A percentile compares a stretch with the other conserved stretches of the same genome.
phyloP scores from a whole-genome alignment of 2,797 vertebrate genomes.

The Propithecus deckenii region DNA sequence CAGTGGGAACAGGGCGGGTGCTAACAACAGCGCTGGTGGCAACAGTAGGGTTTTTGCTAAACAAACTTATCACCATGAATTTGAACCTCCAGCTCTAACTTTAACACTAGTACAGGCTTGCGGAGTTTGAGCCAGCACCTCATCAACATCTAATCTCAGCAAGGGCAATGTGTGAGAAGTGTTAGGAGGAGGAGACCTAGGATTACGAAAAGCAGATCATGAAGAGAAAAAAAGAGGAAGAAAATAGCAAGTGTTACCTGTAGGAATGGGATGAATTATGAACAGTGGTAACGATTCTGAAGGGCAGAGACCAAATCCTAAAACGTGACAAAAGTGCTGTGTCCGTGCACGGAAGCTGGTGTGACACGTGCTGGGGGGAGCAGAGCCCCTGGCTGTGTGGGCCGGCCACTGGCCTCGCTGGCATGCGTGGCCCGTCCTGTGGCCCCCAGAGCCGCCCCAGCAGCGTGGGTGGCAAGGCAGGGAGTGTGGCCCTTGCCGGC shows the following conservation, averaged over 20 bases:
- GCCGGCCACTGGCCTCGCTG: too few species aligned
- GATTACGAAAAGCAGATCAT: fast-evolving
- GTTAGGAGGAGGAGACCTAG: background rate
- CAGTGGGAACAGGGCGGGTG: fast-evolving
- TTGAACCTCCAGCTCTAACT: background rate
- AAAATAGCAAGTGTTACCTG: fast-evolving
- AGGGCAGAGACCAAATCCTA: background rate
- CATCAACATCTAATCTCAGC: fast-evolving
- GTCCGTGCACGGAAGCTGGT: background rate
- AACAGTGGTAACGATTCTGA: fast-evolving
- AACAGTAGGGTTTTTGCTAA: fast-evolving
- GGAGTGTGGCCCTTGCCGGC: too few species aligned
- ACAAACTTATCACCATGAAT: background rate
- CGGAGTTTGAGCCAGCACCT: background rate
- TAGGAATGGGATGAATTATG: fast-evolving
- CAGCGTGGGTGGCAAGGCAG: fast-evolving
- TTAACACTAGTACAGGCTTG: fast-evolving
- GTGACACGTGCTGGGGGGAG: fast-evolving
- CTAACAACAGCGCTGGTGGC: fast-evolving
- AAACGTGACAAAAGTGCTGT: background rate
- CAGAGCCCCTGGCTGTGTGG: background rate
- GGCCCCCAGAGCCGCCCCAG: background rate
- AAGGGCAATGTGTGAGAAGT: fast-evolving
- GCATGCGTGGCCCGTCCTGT: fast-evolving
- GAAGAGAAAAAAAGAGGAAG: background rate